Conservation (phyloP, 64 coral and sea anemone species). For the Stichodactyla mertensii region DNA sequence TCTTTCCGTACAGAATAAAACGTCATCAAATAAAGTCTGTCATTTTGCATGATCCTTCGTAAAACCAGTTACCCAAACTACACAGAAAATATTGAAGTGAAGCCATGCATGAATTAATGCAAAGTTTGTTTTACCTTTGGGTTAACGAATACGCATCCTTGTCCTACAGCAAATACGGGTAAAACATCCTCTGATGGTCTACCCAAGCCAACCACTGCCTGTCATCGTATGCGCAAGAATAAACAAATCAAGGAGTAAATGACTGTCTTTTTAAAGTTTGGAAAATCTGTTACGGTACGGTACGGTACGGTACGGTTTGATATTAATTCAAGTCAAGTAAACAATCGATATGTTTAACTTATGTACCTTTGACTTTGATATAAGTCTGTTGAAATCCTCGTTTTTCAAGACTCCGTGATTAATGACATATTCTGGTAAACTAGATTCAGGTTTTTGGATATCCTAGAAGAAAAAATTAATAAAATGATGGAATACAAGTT, state of each 20-base stretch:
- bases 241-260: not conserved
- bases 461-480: not conserved
- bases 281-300: too few species aligned
- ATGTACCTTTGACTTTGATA: slow-evolving; percentile 36
- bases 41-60: too few species aligned
- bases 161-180: slow-evolving; percentile 14
- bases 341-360: too few species aligned
- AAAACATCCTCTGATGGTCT: slow-evolving; percentile 5
- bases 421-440: slow-evolving; percentile 23
- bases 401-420: slow-evolving; percentile 35
- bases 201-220: slow-evolving; percentile 36
- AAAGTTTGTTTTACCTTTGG: slow-evolving; percentile 21
- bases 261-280: not conserved
- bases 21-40: too few species aligned
- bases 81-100: too few species aligned
- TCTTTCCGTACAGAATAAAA: too few species aligned
- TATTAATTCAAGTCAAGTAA: too few species aligned
- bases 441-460: not conserved
- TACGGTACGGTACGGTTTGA: not conserved
- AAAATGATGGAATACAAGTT: not conserved
- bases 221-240: not conserved
- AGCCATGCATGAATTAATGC: not conserved
- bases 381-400: not conserved
- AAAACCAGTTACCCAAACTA: too few species aligned
- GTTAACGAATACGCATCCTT: slow-evolving; percentile 48